Evolutionary conservation across 37 sponge, comb jelly and placozoan genomes (phyloP).

Genomic region (Ephydatia muelleri): DNA sequence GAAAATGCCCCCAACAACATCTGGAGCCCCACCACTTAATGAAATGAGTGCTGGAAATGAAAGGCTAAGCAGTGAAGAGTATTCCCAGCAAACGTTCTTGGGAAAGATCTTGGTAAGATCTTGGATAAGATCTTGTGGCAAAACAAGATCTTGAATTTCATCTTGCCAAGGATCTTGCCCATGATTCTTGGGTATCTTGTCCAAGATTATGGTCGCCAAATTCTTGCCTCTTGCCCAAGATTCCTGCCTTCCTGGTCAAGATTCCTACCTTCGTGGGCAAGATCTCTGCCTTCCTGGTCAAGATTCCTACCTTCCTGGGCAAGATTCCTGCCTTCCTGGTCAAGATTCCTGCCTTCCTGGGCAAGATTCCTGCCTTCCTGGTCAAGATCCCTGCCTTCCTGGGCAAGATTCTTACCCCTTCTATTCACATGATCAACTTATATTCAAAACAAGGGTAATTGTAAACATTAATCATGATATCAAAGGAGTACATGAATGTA

Average conservation of each 20-base stretch:
- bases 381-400: background rate
- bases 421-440: conserved; percentile 1
- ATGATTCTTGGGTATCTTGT: background rate
- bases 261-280: background rate
- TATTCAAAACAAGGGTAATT: conserved; percentile 1
- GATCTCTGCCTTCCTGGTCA: background rate
- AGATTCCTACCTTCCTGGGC: background rate
- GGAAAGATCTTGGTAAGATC: background rate
- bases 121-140: too few species aligned
- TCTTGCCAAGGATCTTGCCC: too few species aligned
- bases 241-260: background rate
- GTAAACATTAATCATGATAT: background rate
- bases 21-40: too few species aligned
- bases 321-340: background rate
- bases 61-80: too few species aligned
- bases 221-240: background rate
- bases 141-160: background rate
- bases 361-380: background rate
- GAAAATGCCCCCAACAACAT: too few species aligned
- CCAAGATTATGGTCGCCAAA: background rate
- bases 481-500: too few species aligned
- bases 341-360: background rate
- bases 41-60: too few species aligned
- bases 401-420: conserved; percentile 1
- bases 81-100: background rate